These are phyloP conservation scores for Cyprinodon tularosa DNA, from an alignment of 2,113 vertebrate genomes.

Conservation along the genomic window DNA sequence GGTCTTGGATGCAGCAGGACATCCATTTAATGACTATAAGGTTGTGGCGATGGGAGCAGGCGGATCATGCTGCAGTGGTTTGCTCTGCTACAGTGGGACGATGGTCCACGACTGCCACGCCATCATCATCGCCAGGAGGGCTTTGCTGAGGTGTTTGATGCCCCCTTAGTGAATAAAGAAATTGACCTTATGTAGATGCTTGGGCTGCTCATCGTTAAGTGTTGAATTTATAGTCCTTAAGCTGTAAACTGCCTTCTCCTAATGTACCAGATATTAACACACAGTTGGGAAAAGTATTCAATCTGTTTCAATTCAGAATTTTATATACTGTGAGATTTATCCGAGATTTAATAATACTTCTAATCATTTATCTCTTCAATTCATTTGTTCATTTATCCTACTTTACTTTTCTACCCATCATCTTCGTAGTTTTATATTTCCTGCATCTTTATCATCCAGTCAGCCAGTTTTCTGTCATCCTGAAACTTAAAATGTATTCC, in stretches of 20 bases:
- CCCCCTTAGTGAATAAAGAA: neutral
- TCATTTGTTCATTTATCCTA: neutral
- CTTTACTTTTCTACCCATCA: no score
- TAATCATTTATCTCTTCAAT: neutral
- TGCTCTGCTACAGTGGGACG: slow-evolving; percentile 82
- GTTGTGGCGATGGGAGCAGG: slow-evolving; percentile 86
- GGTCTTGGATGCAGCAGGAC: slow-evolving; percentile 51
- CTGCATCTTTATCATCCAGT: neutral
- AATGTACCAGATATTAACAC: neutral
- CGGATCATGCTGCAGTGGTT: slow-evolving; percentile 66
- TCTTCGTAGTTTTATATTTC: no score
- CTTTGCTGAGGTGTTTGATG: slow-evolving; percentile 83
- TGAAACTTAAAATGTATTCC: neutral
- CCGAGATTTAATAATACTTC: neutral
- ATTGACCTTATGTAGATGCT: neutral
- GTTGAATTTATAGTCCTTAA: neutral
- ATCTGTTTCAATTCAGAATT: no score
- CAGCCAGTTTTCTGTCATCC: neutral
- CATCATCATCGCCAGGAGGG: slow-evolving; percentile 82
- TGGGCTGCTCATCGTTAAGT: neutral
- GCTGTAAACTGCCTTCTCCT: neutral
- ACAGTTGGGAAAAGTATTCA: neutral
- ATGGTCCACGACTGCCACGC: slow-evolving; percentile 85
- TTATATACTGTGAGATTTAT: neutral
- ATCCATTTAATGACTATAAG: slow-evolving; percentile 74